Percentiles rank a stretch among this genome's conserved stretches.
These are phyloP conservation scores for Apodemia duryi DNA, from an alignment of 2,888 invertebrate genomes.

Conservation along the genomic window DNA sequence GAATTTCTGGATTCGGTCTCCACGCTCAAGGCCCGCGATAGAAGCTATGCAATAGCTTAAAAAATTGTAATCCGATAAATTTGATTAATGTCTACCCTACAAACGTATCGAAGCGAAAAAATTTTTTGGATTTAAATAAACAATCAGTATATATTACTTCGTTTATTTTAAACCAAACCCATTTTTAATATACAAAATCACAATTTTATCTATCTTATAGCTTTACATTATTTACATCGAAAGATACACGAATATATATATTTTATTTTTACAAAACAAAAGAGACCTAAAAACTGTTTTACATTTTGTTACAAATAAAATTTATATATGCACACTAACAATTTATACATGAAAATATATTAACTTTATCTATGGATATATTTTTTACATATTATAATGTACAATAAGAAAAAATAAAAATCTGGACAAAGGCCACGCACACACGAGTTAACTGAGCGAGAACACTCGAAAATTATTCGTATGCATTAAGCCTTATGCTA, in stretches of 20 bases:
- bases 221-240: constrained; percentile 10
- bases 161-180: constrained; percentile 10
- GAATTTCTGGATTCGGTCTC: too few relatives aligned
- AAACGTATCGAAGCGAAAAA: too few relatives aligned
- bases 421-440: too few relatives aligned
- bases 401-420: too few relatives aligned
- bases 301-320: not conserved
- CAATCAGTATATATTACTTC: not conserved
- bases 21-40: too few relatives aligned
- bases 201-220: constrained; percentile 5
- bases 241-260: not conserved
- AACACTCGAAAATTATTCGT: too few relatives aligned
- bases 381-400: too few relatives aligned
- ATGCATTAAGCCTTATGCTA: too few relatives aligned
- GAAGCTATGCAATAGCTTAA: too few relatives aligned
- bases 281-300: not conserved
- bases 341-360: constrained; percentile 1
- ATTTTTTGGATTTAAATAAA: not conserved
- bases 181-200: constrained; percentile 2
- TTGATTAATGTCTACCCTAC: too few relatives aligned
- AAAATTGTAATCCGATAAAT: too few relatives aligned
- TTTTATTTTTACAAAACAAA: constrained; percentile 5
- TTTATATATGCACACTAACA: not conserved
- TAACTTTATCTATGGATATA: not conserved
- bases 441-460: too few relatives aligned